Conservation (phyloP, 2,113 vertebrate species). For the Hypomesus transpacificus region DNA sequence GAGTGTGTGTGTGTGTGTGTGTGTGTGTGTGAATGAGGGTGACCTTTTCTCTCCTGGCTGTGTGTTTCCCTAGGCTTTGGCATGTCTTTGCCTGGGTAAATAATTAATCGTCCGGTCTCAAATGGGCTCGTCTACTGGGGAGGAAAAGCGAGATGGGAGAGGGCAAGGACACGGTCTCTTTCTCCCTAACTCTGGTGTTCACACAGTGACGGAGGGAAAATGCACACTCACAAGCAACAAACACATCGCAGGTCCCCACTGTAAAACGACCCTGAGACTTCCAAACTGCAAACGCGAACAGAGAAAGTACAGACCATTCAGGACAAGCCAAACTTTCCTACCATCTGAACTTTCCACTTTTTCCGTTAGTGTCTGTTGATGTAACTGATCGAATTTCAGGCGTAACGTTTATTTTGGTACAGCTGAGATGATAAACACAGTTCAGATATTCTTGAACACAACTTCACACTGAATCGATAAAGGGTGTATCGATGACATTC, state of each 20-base stretch:
- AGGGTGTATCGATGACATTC: too few species aligned
- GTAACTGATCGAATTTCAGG: too few species aligned
- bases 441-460: too few species aligned
- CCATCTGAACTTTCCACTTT: too few species aligned
- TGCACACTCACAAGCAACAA: slow-evolving; percentile 5
- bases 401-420: too few species aligned
- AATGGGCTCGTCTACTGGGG: slow-evolving; percentile 50
- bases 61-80: slow-evolving; percentile 59
- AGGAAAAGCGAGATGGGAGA: slow-evolving; percentile 17
- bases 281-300: neutral
- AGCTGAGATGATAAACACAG: too few species aligned
- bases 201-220: slow-evolving; percentile 23
- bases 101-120: slow-evolving; percentile 62
- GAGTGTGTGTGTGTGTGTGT: slow-evolving; percentile 4
- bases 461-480: too few species aligned
- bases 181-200: slow-evolving; percentile 16
- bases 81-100: slow-evolving; percentile 67
- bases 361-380: too few species aligned
- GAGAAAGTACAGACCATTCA: neutral
- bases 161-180: slow-evolving; percentile 45
- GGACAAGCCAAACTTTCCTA: neutral
- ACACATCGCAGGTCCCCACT: neutral
- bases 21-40: slow-evolving; percentile 21
- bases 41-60: slow-evolving; percentile 65
- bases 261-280: neutral